Evolutionary conservation across 2,888 invertebrate genomes (phyloP).

Genomic region (Metopia argyrocephala): DNA sequence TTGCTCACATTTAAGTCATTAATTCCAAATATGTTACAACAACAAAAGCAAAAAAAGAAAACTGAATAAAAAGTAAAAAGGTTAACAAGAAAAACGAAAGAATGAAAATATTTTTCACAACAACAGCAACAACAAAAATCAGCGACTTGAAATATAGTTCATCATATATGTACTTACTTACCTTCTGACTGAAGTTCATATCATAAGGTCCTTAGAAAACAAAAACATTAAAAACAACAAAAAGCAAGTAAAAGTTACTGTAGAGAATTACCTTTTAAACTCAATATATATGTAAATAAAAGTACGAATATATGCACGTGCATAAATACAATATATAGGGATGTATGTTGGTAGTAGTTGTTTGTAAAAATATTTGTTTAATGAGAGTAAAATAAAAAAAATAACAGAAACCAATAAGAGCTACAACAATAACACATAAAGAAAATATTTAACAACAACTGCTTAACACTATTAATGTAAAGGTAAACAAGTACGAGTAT

Average conservation of each 20-base stretch:
- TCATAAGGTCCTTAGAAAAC: slow-evolving; percentile 32
- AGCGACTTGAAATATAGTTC: slow-evolving; percentile 27
- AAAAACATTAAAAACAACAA: background rate
- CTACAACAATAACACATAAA: background rate
- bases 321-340: slow-evolving; percentile 5
- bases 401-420: background rate
- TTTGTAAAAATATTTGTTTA: too few relatives aligned
- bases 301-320: too few relatives aligned
- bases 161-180: too few relatives aligned
- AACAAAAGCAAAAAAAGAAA: background rate
- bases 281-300: background rate
- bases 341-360: background rate
- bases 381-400: background rate
- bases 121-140: background rate
- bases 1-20: slow-evolving; percentile 28
- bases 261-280: slow-evolving; percentile 6
- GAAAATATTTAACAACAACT: slow-evolving; percentile 21
- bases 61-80: background rate
- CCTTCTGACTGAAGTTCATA: slow-evolving; percentile 55
- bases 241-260: slow-evolving; percentile 3
- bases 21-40: slow-evolving; percentile 1
- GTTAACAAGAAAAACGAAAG: background rate
- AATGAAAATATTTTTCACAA: background rate
- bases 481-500: background rate
- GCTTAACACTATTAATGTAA: slow-evolving; percentile 12